Conservation (phyloP, 2,888 invertebrate species). For the Nebria salina region DNA sequence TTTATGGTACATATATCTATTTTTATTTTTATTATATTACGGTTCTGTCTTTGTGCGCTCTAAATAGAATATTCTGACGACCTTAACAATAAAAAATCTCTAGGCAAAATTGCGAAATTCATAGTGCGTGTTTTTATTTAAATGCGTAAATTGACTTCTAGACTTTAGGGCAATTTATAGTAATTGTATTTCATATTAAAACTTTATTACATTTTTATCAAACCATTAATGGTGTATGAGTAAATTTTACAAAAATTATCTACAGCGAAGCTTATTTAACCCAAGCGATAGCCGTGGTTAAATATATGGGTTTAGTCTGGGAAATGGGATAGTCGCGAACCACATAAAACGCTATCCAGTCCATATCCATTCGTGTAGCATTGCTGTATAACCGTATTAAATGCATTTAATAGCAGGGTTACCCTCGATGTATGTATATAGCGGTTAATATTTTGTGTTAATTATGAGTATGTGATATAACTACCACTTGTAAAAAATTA, state of each 20-base stretch:
- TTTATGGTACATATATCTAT: background rate
- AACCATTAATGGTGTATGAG: background rate
- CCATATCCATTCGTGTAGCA: background rate
- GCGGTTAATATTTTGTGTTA: conserved; percentile 36
- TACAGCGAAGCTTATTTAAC: conserved; percentile 37
- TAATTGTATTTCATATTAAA: too few species aligned
- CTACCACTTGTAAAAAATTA: conserved; percentile 38
- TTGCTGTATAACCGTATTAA: conserved; percentile 12
- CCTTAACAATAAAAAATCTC: conserved; percentile 3
- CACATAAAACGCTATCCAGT: conserved; percentile 5
- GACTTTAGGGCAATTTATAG: too few species aligned
- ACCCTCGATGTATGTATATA: background rate
- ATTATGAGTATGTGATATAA: conserved; percentile 40
- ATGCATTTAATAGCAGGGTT: conserved; percentile 39
- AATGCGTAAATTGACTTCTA: background rate
- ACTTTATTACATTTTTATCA: background rate
- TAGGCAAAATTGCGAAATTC: background rate
- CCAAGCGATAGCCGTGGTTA: conserved; percentile 28
- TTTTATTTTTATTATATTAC: background rate
- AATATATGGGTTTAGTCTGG: conserved; percentile 27
- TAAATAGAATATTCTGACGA: conserved; percentile 21
- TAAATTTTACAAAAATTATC: conserved; percentile 17
- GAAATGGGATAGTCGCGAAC: background rate
- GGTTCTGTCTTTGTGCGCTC: conserved; percentile 5
- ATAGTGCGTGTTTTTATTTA: background rate